phyloP scores from a whole-genome alignment of 2,113 vertebrate genomes.

The Opisthocomus hoazin region DNA sequence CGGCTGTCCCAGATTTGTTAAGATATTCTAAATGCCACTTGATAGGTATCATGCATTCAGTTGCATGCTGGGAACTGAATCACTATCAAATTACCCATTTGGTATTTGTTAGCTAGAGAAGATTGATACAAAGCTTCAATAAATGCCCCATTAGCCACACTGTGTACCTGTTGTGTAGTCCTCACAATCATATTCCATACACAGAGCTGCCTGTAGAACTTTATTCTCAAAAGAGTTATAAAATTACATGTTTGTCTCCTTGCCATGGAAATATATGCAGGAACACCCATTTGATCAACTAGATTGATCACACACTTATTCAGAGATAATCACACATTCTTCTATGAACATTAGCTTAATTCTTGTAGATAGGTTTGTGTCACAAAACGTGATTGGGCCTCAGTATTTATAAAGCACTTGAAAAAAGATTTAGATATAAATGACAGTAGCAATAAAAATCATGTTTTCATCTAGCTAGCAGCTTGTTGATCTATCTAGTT shows the following conservation, averaged over 20 bases:
- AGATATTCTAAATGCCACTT: neutral
- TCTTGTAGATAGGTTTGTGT: neutral
- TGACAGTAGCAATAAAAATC: neutral
- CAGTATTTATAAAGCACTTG: neutral
- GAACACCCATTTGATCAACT: neutral
- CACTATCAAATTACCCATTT: neutral
- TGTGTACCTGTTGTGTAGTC: neutral
- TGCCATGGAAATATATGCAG: neutral
- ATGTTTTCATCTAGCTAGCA: neutral
- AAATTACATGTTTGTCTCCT: neutral
- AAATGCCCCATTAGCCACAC: rapidly evolving
- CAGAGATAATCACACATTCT: neutral
- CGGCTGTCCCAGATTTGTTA: neutral
- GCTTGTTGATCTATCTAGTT: neutral
- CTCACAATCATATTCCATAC: neutral
- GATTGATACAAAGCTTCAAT: neutral
- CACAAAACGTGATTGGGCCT: neutral
- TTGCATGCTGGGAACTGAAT: neutral
- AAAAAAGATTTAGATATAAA: neutral
- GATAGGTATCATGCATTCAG: neutral
- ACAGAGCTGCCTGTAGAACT: neutral
- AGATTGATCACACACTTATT: neutral
- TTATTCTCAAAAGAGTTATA: neutral
- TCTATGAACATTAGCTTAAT: neutral
- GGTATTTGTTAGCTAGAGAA: neutral